Evolutionary conservation across 2,888 invertebrate species (phyloP), one percentile per base, ranked within the genome.

Genomic region (Tenthredo mesomela): DNA sequence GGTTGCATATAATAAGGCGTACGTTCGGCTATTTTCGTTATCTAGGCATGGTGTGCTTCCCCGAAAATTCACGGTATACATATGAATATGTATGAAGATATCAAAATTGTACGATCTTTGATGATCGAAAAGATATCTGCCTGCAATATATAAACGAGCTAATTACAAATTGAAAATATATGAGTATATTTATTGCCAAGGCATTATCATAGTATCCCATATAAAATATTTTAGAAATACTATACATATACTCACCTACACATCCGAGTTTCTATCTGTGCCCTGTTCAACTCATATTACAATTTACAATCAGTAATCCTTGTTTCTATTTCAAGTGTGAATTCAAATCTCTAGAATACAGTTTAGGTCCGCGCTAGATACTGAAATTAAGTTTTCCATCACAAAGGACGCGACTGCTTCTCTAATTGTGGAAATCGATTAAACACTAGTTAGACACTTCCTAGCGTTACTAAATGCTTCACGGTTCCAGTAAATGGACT

Each of bases 121-220:
- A 67, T 15, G 29, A 67, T 67, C 10, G 29, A 25, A 25, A 33
- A 18, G 18, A 5, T 18, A 67, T 67, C 67, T 67, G 18, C 18
- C 29, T 33, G 67, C 67, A 67, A 67, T 67, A 67, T 67, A 67
- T 67, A 67, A 67, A 67, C 33, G 67, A 67, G 67, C 67, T 67
- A 67, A 33, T 33, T 67, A 67, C 67, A 33, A 12, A 67, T 67
- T 15, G 33, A 33, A 67, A 29, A 29, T 18, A 33, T 7, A 33
- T 33, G 29, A 67, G 29, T 67, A 67, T 33, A 67, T 67, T 67
- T 33, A 67, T 67, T 67, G 33, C 67, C 18, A 33, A 33, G 67
- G 33, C 7, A 12, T 67, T 18, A 33, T 0, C 7, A 37, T 37
- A 5, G 18, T 18, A 12, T 15, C 67, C 67, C 25, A 12, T 18